Evolutionary conservation across 2,888 invertebrate species (phyloP), one percentile per base, ranked within the genome.

Genomic region (Dysmachus trigonus): DNA sequence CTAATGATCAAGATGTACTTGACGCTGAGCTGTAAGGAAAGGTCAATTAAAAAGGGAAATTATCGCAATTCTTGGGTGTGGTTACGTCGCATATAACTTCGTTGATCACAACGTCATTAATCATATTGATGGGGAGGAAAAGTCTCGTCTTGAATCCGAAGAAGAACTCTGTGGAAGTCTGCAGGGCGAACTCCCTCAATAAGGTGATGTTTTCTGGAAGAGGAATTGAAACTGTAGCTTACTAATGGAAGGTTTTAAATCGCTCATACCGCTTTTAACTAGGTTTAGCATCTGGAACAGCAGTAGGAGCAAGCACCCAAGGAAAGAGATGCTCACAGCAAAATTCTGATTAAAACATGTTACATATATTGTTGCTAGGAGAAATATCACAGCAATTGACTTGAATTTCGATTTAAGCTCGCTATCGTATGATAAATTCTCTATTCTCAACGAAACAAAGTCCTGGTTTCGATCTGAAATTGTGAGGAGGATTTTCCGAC

Each of bases 71-170:
- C 3, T 41, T 10, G 3, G 15, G 3, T 13, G 15, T 41, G 88
- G 90, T 87, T 89, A 93, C 93, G 90, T 92, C 89, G 77, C 91
- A 91, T 31, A 93, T 91, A 0, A 93, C 92, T 90, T 93, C 93
- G 86, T 93, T 93, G 13, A 93, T 91, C 1, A 92, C 91, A 15
- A 92, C 88, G 87, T 92, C 92, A 47, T 92, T 89, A 8, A 93
- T 89, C 85, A 90, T 88, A 0, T 90, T 89, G 15, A 90, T 89
- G 13, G 92, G 90, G 22, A 93, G 89, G 86, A 92, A 92, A 5
- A 89, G 86, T 13, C 90, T 90, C 0, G 89, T 88, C 41, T 89
- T 89, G 0, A 90, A 88, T 0, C 91, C 90, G 35, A 91, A 88
- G n/a, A 89, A 89, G 71, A 91, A 91, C 53, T 90, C 88, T 31